These are phyloP conservation scores for Malurus alboscapulatus DNA, from an alignment of 2,113 vertebrate species.

Conservation along the genomic window DNA sequence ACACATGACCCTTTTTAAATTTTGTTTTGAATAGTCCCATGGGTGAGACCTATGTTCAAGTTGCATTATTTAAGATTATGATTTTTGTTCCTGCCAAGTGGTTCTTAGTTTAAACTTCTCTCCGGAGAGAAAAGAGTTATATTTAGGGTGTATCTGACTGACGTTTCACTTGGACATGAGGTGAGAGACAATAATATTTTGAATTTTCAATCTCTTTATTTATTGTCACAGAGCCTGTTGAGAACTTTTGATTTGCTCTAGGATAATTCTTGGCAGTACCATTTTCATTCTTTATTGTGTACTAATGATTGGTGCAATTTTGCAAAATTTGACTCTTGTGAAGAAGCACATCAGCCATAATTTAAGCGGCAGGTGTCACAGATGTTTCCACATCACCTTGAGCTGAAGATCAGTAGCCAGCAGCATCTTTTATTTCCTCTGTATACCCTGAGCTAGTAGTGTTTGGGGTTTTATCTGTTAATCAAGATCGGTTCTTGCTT, in stretches of 20 bases:
- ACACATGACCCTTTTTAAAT: background rate
- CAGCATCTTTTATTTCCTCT: background rate
- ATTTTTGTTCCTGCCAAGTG: background rate
- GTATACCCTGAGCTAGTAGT: background rate
- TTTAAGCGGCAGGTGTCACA: background rate
- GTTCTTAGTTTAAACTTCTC: background rate
- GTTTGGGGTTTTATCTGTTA: background rate
- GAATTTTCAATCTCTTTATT: background rate
- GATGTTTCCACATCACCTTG: background rate
- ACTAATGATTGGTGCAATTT: background rate
- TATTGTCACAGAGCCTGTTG: background rate
- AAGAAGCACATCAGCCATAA: background rate
- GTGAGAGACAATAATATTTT: background rate
- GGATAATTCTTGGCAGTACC: background rate
- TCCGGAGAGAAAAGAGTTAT: background rate
- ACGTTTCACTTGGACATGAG: background rate
- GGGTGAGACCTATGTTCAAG: background rate
- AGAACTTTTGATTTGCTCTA: background rate
- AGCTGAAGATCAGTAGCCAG: background rate
- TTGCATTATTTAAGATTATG: background rate
- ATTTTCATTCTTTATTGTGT: background rate
- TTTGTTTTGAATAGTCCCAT: background rate
- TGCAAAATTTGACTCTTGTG: background rate
- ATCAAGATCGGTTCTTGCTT: background rate
- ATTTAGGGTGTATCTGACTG: background rate